phyloP scores from a whole-genome alignment of 2,113 vertebrate genomes.

The Acrocephalus arundinaceus region DNA sequence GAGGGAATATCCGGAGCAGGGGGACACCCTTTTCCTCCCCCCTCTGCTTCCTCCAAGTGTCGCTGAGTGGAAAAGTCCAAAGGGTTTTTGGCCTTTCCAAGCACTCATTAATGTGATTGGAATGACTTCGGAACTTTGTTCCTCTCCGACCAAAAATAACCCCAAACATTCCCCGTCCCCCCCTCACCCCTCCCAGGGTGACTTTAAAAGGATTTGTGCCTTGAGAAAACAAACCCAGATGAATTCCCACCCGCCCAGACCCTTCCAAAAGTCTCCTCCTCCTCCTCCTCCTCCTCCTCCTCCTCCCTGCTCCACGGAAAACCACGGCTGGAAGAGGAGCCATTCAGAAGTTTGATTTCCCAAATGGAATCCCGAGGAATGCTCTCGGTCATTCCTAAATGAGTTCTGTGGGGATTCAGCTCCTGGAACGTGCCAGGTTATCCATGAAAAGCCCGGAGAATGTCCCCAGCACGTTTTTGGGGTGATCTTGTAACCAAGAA shows the following conservation, averaged over 20 bases:
- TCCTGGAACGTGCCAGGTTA: background rate
- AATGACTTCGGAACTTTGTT: background rate
- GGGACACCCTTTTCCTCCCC: background rate
- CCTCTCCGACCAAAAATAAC: constrained; percentile 53
- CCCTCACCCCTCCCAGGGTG: background rate
- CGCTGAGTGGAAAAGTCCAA: background rate
- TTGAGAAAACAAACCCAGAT: constrained; percentile 63
- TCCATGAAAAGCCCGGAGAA: background rate
- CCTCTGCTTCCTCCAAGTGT: background rate
- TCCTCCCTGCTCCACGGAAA: constrained; percentile 37
- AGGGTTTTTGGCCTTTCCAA: background rate
- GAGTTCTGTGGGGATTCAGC: background rate
- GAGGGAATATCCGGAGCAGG: background rate
- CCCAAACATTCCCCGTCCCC: background rate
- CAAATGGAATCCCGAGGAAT: background rate
- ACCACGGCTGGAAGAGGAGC: constrained; percentile 43
- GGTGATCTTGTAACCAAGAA: background rate
- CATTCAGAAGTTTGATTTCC: background rate
- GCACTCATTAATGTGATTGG: background rate
- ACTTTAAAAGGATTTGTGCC: constrained; percentile 59
- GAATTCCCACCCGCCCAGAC: constrained; percentile 59
- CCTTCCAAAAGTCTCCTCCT: constrained; percentile 3
- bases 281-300: no score
- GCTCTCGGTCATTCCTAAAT: background rate
- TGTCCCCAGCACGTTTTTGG: rapidly evolving